Percentiles rank a stretch among this genome's conserved stretches.
phyloP scores from a whole-genome alignment of 2,797 vertebrate species.

The Megalops cyprinoides region DNA sequence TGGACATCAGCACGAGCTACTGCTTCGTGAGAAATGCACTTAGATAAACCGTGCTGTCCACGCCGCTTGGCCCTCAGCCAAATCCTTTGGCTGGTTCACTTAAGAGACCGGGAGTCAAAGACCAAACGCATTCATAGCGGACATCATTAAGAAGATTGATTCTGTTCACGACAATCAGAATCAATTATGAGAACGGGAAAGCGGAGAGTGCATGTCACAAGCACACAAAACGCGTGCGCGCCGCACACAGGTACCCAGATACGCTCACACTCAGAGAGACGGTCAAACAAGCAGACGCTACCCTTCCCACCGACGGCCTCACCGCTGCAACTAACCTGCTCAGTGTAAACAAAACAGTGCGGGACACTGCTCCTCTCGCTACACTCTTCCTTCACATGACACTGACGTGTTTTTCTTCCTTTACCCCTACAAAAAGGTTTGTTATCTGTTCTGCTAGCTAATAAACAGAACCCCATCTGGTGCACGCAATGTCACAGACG shows the following conservation, averaged over 20 bases:
- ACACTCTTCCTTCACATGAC: not conserved
- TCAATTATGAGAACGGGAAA: not conserved
- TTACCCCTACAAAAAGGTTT: not conserved
- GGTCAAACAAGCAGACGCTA: not conserved
- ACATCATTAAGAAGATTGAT: conserved; percentile 7
- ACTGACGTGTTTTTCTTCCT: not conserved
- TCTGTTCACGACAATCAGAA: conserved; percentile 6
- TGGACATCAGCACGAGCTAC: not conserved
- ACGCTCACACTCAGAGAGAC: conserved; percentile 15
- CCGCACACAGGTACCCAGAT: not conserved
- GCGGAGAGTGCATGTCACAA: no score
- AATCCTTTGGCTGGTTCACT: conserved; percentile 13
- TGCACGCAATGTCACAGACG: not conserved
- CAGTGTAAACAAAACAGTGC: not conserved
- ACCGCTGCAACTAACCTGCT: not conserved
- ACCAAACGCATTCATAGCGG: not conserved
- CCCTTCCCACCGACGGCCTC: conserved; percentile 2
- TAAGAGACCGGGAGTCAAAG: not conserved
- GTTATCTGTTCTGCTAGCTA: not conserved
- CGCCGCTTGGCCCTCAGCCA: not conserved
- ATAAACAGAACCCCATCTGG: not conserved
- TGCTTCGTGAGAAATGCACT: not conserved
- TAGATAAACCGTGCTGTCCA: not conserved
- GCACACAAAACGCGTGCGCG: no score
- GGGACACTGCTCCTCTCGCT: not conserved